Evolutionary conservation across 2,888 invertebrate species (phyloP), one percentile per base, ranked within the genome.

Genomic region (Xestia rhomboidea): DNA sequence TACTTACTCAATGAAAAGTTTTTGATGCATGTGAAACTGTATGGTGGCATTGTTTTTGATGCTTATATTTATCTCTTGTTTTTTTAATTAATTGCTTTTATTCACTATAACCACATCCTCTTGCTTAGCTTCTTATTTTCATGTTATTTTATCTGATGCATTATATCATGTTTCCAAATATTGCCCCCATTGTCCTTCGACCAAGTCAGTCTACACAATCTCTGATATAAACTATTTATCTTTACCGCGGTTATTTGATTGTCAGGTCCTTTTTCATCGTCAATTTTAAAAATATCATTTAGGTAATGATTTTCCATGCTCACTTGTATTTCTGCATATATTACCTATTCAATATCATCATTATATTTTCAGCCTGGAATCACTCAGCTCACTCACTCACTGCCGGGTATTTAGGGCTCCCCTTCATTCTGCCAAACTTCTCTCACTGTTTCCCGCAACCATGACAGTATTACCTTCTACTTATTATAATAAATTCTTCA

Each of bases 1-100:
- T 76, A 68, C 73, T 62, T 60, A 67, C n/a, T 81, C 49, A 66
- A 69, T 24, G 27, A 69, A 84, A 77, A 8, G 8, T 62, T 73
- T 74, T 63, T 30, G 24, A 62, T 71, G 68, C 11, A n/a, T 46
- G 69, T 69, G 41, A 51, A 57, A 49, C 24, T 34, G 3, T 41
- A 38, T 72, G 8, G 7, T 27, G 21, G 24, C 34, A 21, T 54
- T 54, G 54, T 44, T 57, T 80, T 62, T 54, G 54, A 34, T 38
- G n/a, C 11, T 41, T 41, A 3, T 44, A 63, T 63, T 27, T 27
- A 2, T 57, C 27, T 57, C 27, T 27, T 57, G 15, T 15, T 13
- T 34, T 34, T 46, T 27, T 2, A 13, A 66, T 7, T 8, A 49
- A 2, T 2, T 49, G 24, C 2, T 8, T 49, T 24, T 49, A 49